Evolutionary conservation across 2,113 vertebrate species (phyloP), one percentile per base, ranked within the genome.

Genomic region (Calonectris borealis): DNA sequence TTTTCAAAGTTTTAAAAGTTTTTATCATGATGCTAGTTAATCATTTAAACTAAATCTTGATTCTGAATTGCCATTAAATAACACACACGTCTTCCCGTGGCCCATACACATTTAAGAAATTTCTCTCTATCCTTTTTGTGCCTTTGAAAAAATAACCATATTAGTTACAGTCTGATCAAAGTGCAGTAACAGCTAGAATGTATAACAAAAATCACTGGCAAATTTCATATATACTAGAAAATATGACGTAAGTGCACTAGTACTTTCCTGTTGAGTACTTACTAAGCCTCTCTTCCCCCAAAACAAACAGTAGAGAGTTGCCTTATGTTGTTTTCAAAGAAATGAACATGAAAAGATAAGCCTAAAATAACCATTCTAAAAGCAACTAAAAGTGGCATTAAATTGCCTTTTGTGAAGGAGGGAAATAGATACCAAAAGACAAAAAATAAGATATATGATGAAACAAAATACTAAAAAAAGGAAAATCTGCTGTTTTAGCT

Each of bases 331-430:
- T 84, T 57, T 77, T 82, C 86, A 91, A 89, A 94, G 54, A 79
- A 49, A 73, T 2, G 32, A 77, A 87, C 66, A 58, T 58, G 32
- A 91, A 80, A 87, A 91, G 73, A 91, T 83, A 96, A 94, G 77
- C 65, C 73, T 76, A 84, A 94, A 94, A 90, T 88, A 97, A 91
- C 36, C 44, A 86, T 55, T 75, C 46, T 49, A 84, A 92, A 94
- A 79, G 40, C 65, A 95, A 95, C 44, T 44, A 76, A 91, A 78
- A 52, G 27, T 29, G 10, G 68, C 42, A 81, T 64, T 85, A 62
- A 68, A 85, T 55, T 69, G 26, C 14, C 26, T 83, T 17, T 69
- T 60, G 49, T 4, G 32, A 93, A 78, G 44, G 52, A 64, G n/a
- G 36, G 32, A 82, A 88, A 64, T 2, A 48, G 7, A 55, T 32